phyloP scores from a whole-genome alignment of 1,140 invertebrate genomes.

The Aphelenchoides fujianensis region DNA sequence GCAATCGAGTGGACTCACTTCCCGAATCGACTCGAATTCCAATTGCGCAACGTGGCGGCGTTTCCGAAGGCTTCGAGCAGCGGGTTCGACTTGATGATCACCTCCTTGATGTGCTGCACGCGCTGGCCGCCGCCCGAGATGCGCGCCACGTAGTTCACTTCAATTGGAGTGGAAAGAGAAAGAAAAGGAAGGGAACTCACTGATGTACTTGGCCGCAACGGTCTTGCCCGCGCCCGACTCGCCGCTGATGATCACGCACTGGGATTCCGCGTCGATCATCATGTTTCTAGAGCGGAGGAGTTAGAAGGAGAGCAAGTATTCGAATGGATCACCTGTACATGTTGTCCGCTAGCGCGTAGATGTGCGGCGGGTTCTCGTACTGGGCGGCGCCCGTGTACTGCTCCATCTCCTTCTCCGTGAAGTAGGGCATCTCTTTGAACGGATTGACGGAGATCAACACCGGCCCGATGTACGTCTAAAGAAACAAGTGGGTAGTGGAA shows the following conservation, averaged over 20 bases:
- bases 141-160: conserved; percentile 73
- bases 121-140: conserved; percentile 72
- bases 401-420: conserved; percentile 72
- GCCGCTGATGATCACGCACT: conserved; percentile 74
- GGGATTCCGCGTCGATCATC: conserved; percentile 73
- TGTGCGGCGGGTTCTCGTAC: conserved; percentile 76
- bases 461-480: conserved; percentile 79
- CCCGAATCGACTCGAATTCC: conserved; percentile 90
- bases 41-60: conserved; percentile 87
- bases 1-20: too few relatives aligned
- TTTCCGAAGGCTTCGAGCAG: conserved; percentile 90
- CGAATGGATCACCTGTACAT: conserved; percentile 72
- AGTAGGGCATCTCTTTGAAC: conserved; percentile 75
- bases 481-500: too few relatives aligned
- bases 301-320: too few relatives aligned
- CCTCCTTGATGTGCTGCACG: conserved; percentile 73
- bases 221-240: conserved; percentile 74
- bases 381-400: conserved; percentile 74
- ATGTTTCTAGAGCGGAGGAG: conserved; percentile 69
- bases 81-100: conserved; percentile 93
- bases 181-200: too few relatives aligned
- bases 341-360: conserved; percentile 73
- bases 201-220: conserved; percentile 75
- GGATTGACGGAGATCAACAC: conserved; percentile 78
- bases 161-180: too few relatives aligned